Percentiles rank a stretch among this genome's conserved stretches.
Evolutionary conservation across 2,888 invertebrate genomes (phyloP).

Genomic region (Tetramorium bicarinatum): DNA sequence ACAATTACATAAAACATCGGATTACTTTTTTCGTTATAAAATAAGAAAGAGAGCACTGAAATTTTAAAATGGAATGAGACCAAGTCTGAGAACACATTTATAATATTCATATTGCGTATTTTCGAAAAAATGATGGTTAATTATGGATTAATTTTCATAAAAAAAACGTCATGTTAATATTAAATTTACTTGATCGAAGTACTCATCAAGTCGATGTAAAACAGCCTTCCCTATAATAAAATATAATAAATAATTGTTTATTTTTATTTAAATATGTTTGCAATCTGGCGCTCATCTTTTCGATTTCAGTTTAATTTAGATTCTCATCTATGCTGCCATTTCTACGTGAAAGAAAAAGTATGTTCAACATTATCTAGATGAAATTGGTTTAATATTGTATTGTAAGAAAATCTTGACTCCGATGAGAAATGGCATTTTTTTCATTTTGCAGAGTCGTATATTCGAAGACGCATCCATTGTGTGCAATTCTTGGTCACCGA

Average conservation of each 20-base stretch:
- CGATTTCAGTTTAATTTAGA: conserved; percentile 9
- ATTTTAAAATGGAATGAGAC: neutral
- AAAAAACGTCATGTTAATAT: neutral
- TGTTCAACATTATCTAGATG: neutral
- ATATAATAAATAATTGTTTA: neutral
- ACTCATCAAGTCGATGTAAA: neutral
- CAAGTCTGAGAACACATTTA: neutral
- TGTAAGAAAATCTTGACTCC: conserved; percentile 14
- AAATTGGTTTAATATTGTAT: conserved; percentile 15
- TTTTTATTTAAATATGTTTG: neutral
- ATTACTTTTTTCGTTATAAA: neutral
- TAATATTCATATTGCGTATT: neutral
- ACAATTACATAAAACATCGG: neutral
- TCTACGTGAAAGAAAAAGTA: conserved; percentile 15
- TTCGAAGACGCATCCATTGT: conserved; percentile 96
- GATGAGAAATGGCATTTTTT: conserved; percentile 60
- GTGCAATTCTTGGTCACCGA: conserved; percentile 97
- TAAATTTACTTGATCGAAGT: neutral
- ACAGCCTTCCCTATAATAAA: neutral
- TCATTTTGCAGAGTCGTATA: conserved; percentile 92
- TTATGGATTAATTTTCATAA: neutral
- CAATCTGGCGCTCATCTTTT: neutral
- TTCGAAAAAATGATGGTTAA: neutral
- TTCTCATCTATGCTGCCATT: conserved; percentile 20
- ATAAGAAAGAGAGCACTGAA: neutral